Evolutionary conservation across 2,113 vertebrate species (phyloP), one percentile per base, ranked within the genome.

Genomic region (Strix uralensis): DNA sequence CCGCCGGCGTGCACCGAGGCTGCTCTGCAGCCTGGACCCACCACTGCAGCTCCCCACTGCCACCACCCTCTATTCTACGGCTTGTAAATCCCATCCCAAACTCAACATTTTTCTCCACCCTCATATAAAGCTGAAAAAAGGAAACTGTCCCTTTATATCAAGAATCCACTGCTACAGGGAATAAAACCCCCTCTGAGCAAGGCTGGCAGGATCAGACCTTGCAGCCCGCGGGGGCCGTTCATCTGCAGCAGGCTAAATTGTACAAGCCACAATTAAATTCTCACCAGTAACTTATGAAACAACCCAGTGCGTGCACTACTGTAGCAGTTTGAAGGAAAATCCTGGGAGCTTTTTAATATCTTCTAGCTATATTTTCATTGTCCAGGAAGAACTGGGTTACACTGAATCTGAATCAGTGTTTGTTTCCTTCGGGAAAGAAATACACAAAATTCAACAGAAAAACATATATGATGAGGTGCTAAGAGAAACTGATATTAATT

Each of bases 1-100:
- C 11, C 3, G 7, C 38, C 25, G 22, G 38, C 17, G 5, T 0
- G 18, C 47, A 16, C 59, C 29, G 2, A 3, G 13, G 2, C 30
- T 3, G 11, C 30, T 22, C 49, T 11, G 32, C 62, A 36, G 62
- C 40, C 58, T 14, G 44, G 46, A 47, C 19, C 18, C 46, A 21
- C 46, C 46, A 21, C 46, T 21, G 46, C 46, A 46, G 17, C 44
- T 46, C 46, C 18, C 46, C 46, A 10, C 46, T 19, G 9, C 46
- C 46, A 47, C 46, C 46, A 19, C 20, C 18, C 46, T 47, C 46
- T 47, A 19, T 20, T 47, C 20, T 19, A 19, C 7, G 10, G 20
- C 46, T 47, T 47, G 19, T 47, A 10, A 21, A 26, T 13, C 47
- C 85, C 47, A 15, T 1, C 65, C 17, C 1, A 2, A 47, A 30